Conservation (phyloP, 2,888 invertebrate species). For the Hypena proboscidalis region DNA sequence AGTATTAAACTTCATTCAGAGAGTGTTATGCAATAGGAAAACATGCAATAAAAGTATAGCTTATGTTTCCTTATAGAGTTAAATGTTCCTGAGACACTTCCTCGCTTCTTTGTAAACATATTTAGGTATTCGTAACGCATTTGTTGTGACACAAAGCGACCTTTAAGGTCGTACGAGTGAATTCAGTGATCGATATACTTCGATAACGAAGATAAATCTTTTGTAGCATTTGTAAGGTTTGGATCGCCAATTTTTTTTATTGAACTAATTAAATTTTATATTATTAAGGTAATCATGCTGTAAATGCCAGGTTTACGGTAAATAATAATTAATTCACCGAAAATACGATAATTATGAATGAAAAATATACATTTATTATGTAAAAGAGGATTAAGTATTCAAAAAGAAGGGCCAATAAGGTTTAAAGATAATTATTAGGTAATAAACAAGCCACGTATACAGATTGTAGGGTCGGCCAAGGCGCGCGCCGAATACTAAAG, state of each 20-base stretch:
- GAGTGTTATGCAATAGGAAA: too few relatives aligned
- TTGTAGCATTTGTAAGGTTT: constrained; percentile 44
- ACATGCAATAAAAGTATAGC: too few relatives aligned
- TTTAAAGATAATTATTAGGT: constrained; percentile 63
- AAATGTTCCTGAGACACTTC: constrained; percentile 12
- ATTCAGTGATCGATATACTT: constrained; percentile 56
- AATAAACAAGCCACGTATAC: constrained; percentile 72
- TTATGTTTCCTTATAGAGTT: constrained; percentile 6
- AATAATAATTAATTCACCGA: too few relatives aligned
- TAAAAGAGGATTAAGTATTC: not conserved
- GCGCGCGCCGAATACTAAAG: constrained; percentile 67
- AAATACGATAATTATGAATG: too few relatives aligned
- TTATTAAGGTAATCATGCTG: too few relatives aligned
- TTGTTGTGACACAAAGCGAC: constrained; percentile 40
- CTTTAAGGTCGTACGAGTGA: constrained; percentile 59
- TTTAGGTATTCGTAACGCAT: constrained; percentile 59
- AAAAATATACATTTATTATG: too few relatives aligned
- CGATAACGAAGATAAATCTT: constrained; percentile 47
- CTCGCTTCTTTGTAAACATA: constrained; percentile 36
- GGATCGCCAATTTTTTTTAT: constrained; percentile 22
- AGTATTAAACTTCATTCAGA: too few relatives aligned
- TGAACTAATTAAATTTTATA: too few relatives aligned
- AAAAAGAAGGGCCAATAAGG: constrained; percentile 27
- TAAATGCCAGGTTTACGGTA: too few relatives aligned
- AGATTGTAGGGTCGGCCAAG: constrained; percentile 61